Percentiles rank a stretch among this genome's conserved stretches.
phyloP scores from a whole-genome alignment of 1,140 invertebrate genomes.

The Sitobion miscanthi region DNA sequence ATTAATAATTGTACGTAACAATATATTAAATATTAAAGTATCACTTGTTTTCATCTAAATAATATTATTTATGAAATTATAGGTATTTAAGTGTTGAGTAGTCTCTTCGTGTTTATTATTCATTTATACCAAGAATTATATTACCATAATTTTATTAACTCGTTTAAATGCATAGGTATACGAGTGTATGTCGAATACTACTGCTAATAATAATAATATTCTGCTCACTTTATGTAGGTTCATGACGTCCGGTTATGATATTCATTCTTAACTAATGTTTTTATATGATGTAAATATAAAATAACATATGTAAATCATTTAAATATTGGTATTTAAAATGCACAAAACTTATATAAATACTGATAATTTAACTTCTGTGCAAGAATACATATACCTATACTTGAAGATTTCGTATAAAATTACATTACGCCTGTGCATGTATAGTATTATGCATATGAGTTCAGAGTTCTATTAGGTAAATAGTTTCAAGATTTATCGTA shows the following conservation, averaged over 20 bases:
- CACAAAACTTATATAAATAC: not conserved
- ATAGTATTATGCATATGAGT: not conserved
- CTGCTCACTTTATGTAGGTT: not conserved
- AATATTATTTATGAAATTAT: slow-evolving; percentile 11
- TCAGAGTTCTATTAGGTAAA: not conserved
- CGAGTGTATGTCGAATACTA: not conserved
- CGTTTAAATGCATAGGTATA: not conserved
- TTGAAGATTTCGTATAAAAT: not conserved
- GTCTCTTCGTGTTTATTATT: not conserved
- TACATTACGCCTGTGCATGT: not conserved
- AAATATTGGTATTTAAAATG: not conserved
- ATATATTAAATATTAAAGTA: not conserved
- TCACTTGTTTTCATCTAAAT: not conserved
- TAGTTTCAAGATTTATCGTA: not conserved
- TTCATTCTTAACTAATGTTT: not conserved
- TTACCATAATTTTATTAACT: slow-evolving; percentile 7
- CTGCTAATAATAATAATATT: not conserved
- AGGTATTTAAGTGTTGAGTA: not conserved
- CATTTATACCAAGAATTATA: not conserved
- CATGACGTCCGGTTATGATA: not conserved
- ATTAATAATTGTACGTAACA: not conserved
- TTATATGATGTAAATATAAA: slow-evolving; percentile 20
- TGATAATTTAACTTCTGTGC: slow-evolving; percentile 13
- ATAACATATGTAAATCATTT: not conserved
- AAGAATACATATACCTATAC: not conserved